Percentiles rank a stretch among this genome's conserved stretches.
phyloP scores from a whole-genome alignment of 1,140 invertebrate genomes.

The Argopecten irradians region DNA sequence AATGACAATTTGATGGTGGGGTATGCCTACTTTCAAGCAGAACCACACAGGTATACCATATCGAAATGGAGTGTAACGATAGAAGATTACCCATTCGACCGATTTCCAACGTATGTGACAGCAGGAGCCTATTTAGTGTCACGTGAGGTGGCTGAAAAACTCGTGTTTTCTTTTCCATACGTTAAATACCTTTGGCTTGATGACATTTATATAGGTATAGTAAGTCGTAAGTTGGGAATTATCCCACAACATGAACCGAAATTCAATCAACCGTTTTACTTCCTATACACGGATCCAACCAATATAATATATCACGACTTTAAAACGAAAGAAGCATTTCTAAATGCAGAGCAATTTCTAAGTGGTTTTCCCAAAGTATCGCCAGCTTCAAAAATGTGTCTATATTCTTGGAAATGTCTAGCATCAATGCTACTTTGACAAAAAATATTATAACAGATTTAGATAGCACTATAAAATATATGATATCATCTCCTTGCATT shows the following conservation, averaged over 20 bases:
- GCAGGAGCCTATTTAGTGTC: constrained; percentile 62
- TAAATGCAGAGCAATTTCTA: not conserved
- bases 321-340: not conserved
- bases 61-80: constrained; percentile 66
- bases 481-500: no score
- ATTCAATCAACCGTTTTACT: not conserved
- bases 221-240: constrained; percentile 32
- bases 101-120: constrained; percentile 68
- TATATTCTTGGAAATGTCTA: not conserved
- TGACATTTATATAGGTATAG: constrained; percentile 44
- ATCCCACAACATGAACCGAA: not conserved
- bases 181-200: constrained; percentile 34
- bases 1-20: not conserved
- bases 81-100: constrained; percentile 64
- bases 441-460: no score
- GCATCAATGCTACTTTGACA: not conserved
- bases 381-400: not conserved
- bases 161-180: constrained; percentile 34
- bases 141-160: constrained; percentile 21
- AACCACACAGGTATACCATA: not conserved
- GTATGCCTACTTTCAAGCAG: not conserved
- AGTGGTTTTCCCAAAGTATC: not conserved
- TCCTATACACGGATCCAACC: not conserved
- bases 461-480: no score
- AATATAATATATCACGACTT: not conserved